A percentile compares a stretch with the other conserved stretches of the same genome.
These are phyloP conservation scores for Micropterix aruncella DNA, from an alignment of 2,888 invertebrate species.

Conservation along the genomic window DNA sequence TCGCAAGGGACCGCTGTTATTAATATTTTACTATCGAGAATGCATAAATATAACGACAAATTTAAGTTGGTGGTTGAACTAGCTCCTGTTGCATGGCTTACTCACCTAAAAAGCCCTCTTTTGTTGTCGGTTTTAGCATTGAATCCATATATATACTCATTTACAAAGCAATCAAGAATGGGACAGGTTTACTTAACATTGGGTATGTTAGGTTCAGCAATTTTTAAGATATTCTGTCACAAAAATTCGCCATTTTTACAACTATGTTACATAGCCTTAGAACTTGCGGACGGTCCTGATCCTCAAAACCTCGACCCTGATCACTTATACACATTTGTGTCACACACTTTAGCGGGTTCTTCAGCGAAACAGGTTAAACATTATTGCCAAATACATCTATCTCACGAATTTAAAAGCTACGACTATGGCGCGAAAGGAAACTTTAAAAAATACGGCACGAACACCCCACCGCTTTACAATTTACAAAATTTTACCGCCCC, in stretches of 20 bases:
- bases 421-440: conserved; percentile 19
- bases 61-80: background rate
- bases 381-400: conserved; percentile 15
- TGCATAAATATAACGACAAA: background rate
- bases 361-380: conserved; percentile 20
- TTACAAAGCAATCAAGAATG: no score
- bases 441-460: conserved; percentile 14
- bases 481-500: conserved; percentile 17
- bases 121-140: no score
- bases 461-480: conserved; percentile 18
- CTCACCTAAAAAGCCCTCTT: background rate
- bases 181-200: no score
- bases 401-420: conserved; percentile 16
- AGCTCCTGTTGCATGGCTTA: background rate
- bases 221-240: no score
- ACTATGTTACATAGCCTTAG: no score
- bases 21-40: background rate
- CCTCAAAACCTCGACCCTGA: no score
- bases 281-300: no score
- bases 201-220: no score
- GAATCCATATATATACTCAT: no score
- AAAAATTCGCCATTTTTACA: no score
- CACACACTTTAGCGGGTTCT: conserved; percentile 18
- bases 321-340: no score
- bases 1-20: background rate